Evolutionary conservation across 2,113 vertebrate genomes (phyloP).

Genomic region (Nymphicus hollandicus): DNA sequence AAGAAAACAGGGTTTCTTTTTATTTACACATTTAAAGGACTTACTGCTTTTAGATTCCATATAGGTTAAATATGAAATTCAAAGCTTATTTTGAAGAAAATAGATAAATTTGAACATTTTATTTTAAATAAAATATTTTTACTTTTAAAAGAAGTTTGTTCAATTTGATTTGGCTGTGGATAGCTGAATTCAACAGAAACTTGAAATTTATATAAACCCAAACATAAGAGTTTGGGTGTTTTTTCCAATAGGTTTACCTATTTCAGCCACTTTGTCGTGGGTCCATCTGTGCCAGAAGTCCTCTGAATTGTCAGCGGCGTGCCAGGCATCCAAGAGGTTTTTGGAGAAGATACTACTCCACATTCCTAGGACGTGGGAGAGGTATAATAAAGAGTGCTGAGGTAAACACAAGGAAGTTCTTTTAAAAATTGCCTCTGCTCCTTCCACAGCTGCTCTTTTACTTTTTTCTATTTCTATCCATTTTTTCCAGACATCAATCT

Average conservation of each 20-base stretch:
- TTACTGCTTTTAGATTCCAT: not conserved
- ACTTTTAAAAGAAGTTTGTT: not conserved
- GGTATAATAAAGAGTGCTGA: not conserved
- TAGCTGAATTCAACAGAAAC: not conserved
- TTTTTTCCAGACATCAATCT: not conserved
- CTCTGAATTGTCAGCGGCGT: conserved; percentile 62
- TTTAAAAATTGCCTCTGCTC: not conserved
- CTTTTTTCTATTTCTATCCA: not conserved
- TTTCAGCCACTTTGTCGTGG: conserved; percentile 62
- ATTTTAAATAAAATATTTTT: not conserved
- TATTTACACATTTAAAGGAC: not conserved
- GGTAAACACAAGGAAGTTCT: not conserved
- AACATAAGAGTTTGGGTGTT: rapidly evolving
- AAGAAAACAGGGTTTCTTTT: not conserved
- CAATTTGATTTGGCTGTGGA: not conserved
- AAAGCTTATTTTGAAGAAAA: not conserved
- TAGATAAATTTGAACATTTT: not conserved
- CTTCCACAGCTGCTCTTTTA: not conserved
- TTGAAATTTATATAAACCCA: not conserved
- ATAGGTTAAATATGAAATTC: not conserved
- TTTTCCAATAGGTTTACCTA: conserved; percentile 36
- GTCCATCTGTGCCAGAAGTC: conserved; percentile 73
- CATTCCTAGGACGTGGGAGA: conserved; percentile 45
- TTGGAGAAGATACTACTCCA: conserved; percentile 76
- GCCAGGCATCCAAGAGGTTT: conserved; percentile 74